Percentiles rank a stretch among this genome's conserved stretches.
phyloP scores from a whole-genome alignment of 2,797 vertebrate genomes.

The Chrosomus eos region DNA sequence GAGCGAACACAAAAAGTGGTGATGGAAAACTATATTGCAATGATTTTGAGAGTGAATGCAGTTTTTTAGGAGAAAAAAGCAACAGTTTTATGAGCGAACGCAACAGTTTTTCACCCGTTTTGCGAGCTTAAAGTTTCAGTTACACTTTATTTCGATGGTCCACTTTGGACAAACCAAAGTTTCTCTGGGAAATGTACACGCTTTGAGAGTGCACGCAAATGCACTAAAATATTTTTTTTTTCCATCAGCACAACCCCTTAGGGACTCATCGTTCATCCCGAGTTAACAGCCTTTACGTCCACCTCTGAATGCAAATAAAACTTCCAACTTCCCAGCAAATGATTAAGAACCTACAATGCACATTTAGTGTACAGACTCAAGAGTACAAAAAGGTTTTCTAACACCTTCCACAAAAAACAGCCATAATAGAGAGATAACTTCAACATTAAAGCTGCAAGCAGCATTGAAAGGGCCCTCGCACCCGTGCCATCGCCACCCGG shows the following conservation, averaged over 20 bases:
- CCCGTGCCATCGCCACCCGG: too few relatives aligned
- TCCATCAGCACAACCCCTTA: background rate
- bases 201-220: background rate
- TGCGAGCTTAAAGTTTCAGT: background rate
- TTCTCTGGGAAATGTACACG: background rate
- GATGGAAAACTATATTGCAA: background rate
- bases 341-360: background rate
- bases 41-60: background rate
- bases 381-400: background rate
- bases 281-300: background rate
- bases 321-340: background rate
- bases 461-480: too few relatives aligned
- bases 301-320: background rate
- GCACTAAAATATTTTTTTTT: background rate
- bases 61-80: background rate
- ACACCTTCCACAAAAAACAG: background rate
- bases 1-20: background rate
- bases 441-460: too few relatives aligned
- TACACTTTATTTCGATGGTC: background rate
- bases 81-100: background rate
- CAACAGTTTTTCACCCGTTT: background rate
- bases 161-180: background rate
- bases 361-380: background rate
- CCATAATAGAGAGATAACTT: background rate
- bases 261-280: background rate